phyloP scores from a whole-genome alignment of 2,113 vertebrate genomes.

The Pomatostomus ruficeps region DNA sequence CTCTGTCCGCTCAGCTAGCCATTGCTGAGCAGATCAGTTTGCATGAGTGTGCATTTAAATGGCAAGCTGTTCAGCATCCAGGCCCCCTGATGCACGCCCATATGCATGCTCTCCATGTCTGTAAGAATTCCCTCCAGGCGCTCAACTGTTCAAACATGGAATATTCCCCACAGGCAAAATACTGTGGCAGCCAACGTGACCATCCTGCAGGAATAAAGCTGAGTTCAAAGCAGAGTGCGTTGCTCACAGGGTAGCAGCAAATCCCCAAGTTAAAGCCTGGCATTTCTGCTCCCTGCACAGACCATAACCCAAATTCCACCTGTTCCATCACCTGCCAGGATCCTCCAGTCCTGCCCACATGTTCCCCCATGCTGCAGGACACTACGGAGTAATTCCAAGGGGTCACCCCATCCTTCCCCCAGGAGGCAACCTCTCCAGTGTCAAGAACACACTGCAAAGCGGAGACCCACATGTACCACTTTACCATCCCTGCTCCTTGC shows the following conservation, averaged over 20 bases:
- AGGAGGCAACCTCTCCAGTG: background rate
- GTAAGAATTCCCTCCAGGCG: background rate
- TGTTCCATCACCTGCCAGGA: rapidly evolving
- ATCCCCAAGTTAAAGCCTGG: background rate
- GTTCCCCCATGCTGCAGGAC: background rate
- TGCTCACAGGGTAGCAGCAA: background rate
- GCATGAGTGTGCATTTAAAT: constrained; percentile 31
- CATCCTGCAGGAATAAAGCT: background rate
- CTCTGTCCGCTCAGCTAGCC: constrained; percentile 22
- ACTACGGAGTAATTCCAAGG: background rate
- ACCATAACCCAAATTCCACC: background rate
- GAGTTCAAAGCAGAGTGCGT: background rate
- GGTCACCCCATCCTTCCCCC: background rate
- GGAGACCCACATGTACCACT: background rate
- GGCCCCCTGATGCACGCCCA: background rate
- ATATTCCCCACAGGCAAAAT: background rate
- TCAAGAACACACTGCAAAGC: background rate
- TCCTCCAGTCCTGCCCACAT: background rate
- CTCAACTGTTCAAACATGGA: background rate
- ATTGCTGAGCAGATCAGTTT: constrained; percentile 28
- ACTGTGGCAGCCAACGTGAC: background rate
- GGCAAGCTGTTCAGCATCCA: constrained; percentile 31
- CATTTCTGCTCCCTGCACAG: background rate
- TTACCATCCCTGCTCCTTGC: background rate
- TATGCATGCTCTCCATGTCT: background rate